Evolutionary conservation across 2,113 vertebrate genomes (phyloP).

Genomic region (Cepphus grylle): DNA sequence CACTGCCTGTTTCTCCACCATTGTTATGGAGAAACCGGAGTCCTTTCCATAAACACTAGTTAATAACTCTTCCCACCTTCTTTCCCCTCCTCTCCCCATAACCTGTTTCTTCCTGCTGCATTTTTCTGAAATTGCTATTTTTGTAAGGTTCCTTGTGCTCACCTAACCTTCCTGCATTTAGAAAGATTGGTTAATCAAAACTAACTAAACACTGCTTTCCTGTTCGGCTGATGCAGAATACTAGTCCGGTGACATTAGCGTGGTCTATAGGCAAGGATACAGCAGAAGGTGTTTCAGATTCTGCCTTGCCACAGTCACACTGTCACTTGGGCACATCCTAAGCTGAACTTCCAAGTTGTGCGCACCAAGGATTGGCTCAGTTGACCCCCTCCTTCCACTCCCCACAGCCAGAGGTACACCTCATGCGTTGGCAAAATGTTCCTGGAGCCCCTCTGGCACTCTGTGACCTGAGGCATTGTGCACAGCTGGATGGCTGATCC

Average conservation of each 20-base stretch:
- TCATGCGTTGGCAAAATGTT: fast-evolving
- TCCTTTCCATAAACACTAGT: neutral
- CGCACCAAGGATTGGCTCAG: neutral
- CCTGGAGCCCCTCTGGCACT: neutral
- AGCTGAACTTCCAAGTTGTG: neutral
- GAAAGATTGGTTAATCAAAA: neutral
- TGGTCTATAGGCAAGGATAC: neutral
- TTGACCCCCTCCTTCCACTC: neutral
- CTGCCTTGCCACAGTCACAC: neutral
- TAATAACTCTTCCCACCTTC: neutral
- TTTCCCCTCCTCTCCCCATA: neutral
- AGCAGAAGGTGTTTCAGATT: neutral
- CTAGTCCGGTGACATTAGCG: neutral
- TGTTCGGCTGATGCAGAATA: neutral
- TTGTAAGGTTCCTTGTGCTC: neutral
- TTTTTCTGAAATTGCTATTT: neutral
- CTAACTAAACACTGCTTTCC: neutral
- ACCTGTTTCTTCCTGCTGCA: neutral
- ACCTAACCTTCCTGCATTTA: neutral
- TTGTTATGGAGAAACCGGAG: neutral
- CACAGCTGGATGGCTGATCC: neutral
- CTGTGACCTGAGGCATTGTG: neutral
- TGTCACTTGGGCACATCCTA: neutral
- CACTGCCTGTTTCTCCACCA: neutral
- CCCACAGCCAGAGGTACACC: neutral